Evolutionary conservation across 2,888 invertebrate species (phyloP), one percentile per base, ranked within the genome.

Genomic region (Syrphus vitripennis): DNA sequence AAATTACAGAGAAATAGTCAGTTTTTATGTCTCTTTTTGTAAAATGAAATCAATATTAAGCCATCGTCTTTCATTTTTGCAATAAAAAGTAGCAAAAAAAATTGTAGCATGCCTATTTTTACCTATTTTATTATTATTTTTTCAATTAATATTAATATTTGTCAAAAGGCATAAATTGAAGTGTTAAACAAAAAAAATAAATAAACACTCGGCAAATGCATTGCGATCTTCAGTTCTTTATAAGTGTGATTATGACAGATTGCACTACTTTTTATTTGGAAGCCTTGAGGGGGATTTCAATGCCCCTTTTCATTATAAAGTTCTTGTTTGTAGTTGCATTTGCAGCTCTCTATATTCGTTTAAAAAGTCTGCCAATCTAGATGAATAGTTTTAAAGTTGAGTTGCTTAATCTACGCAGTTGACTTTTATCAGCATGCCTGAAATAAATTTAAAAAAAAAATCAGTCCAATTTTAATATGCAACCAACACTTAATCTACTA

Each of bases 381-480:
- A 67, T 82, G 67, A 63, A 77, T 82, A 69, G 67, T 72, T 24
- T 74, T 72, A 50, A 59, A 77, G 63, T 55, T 81, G 72, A 77
- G 69, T 71, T 81, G 59, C 84, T 61, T 55, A 37, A 29, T 76
- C 37, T 42, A 65, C 65, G 50, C 77, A 48, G 50, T 69, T 69
- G 48, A 45, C 65, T 81, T 86, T 74, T 86, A 86, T 86, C 86
- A 86, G 86, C 86, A 86, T 77, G 86, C 86, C 86, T 86, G 74
- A 0, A 70, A 86, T 50, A n/a, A n/a, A n/a, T n/a, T n/a, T 12
- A 67, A 24, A 50, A 19, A 31, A 45, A 72, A 50, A 16, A 21
- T 26, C 14, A 31, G 16, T 31, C 1, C 53, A 31, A n/a, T 19
- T 26, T n/a, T n/a, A n/a, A n/a, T n/a, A n/a, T n/a, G n/a, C n/a